phyloP scores from a whole-genome alignment of 2,888 invertebrate genomes.

The Metallyticus violacea region DNA sequence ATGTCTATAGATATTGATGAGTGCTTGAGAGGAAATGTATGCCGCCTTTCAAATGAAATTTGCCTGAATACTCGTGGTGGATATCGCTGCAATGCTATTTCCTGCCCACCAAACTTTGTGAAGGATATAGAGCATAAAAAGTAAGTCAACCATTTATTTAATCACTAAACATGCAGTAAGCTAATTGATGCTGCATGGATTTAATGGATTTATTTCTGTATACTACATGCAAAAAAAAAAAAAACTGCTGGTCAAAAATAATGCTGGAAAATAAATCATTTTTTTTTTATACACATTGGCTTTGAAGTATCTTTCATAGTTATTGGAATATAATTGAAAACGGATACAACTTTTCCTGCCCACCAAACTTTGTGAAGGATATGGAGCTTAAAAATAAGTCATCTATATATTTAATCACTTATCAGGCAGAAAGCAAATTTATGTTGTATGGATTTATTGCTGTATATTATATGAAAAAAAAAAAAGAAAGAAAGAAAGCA shows the following conservation, averaged over 20 bases:
- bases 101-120: constrained; percentile 82
- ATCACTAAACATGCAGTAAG: not conserved
- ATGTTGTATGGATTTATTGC: not conserved
- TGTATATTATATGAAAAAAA: too few species aligned
- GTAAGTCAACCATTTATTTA: constrained; percentile 53
- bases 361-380: constrained; percentile 78
- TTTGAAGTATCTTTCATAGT: too few species aligned
- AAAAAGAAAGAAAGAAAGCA: too few species aligned
- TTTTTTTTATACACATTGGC: too few species aligned
- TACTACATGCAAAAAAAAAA: too few species aligned
- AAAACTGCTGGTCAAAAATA: too few species aligned
- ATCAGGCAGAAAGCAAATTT: not conserved
- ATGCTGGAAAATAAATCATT: too few species aligned
- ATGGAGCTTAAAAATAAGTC: constrained; percentile 71
- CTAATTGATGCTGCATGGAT: not conserved
- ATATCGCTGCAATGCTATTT: constrained; percentile 80
- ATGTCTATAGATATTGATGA: constrained; percentile 65
- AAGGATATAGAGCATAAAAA: constrained; percentile 75
- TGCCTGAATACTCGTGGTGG: constrained; percentile 91
- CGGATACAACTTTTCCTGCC: too few species aligned
- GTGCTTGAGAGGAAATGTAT: constrained; percentile 55
- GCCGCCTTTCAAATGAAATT: constrained; percentile 63
- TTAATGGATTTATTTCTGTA: too few species aligned
- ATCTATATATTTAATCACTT: not conserved
- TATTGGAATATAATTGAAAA: too few species aligned